phyloP scores from a whole-genome alignment of 2,797 vertebrate species.

The Enteromius unitaeniatus region DNA sequence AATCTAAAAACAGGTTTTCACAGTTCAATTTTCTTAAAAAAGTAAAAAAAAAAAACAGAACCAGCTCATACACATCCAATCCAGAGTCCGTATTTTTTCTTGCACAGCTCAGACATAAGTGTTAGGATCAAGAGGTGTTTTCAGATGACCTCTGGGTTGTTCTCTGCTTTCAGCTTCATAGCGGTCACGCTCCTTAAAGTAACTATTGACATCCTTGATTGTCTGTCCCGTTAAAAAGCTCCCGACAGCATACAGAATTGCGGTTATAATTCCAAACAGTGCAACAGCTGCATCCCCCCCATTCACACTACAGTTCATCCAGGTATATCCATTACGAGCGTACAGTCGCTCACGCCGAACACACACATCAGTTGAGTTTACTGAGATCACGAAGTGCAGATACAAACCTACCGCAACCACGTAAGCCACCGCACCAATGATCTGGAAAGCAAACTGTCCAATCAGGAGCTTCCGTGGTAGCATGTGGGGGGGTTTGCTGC shows the following conservation, averaged over 20 bases:
- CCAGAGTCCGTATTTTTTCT: neutral
- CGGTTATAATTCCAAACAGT: slow-evolving; percentile 86
- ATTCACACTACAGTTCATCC: slow-evolving; percentile 89
- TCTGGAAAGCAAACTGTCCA: slow-evolving; percentile 81
- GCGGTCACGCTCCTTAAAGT: slow-evolving; percentile 61
- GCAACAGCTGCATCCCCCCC: slow-evolving; percentile 88
- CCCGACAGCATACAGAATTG: slow-evolving; percentile 83
- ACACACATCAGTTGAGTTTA: slow-evolving; percentile 90
- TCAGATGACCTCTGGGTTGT: slow-evolving; percentile 40
- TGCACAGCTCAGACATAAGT: slow-evolving; percentile 49
- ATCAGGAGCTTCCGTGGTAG: slow-evolving; percentile 75
- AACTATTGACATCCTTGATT: slow-evolving; percentile 69
- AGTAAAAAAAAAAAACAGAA: slow-evolving; percentile 15
- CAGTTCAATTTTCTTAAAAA: neutral
- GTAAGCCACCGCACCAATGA: slow-evolving; percentile 77
- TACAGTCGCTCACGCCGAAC: slow-evolving; percentile 83
- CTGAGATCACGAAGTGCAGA: slow-evolving; percentile 82
- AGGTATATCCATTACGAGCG: slow-evolving; percentile 85
- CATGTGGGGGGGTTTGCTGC: slow-evolving; percentile 80
- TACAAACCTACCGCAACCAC: slow-evolving; percentile 85
- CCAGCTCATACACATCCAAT: slow-evolving; percentile 4
- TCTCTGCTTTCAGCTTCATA: slow-evolving; percentile 30
- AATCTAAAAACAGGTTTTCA: neutral
- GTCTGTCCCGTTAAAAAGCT: slow-evolving; percentile 76
- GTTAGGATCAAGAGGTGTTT: slow-evolving; percentile 11